Evolutionary conservation across 2,797 vertebrate genomes (phyloP).

Genomic region (Mus spretus): DNA sequence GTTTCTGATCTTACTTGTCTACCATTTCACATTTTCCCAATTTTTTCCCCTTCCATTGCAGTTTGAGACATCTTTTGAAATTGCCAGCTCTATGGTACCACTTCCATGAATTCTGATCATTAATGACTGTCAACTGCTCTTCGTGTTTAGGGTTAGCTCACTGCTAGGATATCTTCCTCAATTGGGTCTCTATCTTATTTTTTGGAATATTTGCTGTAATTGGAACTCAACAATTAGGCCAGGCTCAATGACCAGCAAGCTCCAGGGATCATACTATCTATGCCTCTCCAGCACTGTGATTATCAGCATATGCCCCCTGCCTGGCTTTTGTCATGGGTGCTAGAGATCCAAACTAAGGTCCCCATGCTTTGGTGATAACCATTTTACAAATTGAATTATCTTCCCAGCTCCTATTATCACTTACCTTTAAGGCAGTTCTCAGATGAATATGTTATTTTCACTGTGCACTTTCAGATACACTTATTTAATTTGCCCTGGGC

Average conservation of each 20-base stretch:
- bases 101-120: background rate
- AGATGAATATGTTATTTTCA: background rate
- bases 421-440: constrained; percentile 14
- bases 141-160: background rate
- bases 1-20: background rate
- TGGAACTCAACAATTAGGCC: background rate
- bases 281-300: background rate
- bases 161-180: background rate
- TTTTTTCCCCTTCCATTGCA: background rate
- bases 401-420: background rate
- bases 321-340: background rate
- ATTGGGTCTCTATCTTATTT: background rate
- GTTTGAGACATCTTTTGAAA: constrained; percentile 37
- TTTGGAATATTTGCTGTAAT: background rate
- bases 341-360: background rate
- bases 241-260: no score
- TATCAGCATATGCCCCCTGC: no score
- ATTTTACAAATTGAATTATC: background rate
- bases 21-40: background rate
- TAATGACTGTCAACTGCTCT: background rate
- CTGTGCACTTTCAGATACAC: background rate
- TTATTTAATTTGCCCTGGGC: constrained; percentile 28
- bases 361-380: background rate
- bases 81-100: background rate
- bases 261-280: background rate